A percentile compares a stretch with the other conserved stretches of the same genome.
Conservation (phyloP, 1,140 invertebrate genomes). For the Medauroidea extradentata region DNA sequence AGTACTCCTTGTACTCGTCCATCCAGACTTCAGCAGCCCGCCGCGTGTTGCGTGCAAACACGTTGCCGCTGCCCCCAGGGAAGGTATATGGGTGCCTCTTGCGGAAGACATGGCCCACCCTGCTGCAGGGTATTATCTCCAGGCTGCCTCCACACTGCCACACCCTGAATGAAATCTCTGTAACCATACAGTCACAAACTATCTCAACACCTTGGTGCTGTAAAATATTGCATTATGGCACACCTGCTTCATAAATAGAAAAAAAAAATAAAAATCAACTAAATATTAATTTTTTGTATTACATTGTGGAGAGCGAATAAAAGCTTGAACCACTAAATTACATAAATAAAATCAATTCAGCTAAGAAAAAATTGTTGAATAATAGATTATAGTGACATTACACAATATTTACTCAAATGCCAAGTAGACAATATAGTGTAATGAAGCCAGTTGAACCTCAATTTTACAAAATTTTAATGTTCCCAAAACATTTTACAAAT, state of each 20-base stretch:
- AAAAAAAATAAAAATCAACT: background rate
- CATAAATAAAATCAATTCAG: no score
- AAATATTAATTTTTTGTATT: no score
- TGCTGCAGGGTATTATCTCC: slow-evolving; percentile 91
- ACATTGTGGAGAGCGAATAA: no score
- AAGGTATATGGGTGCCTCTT: slow-evolving; percentile 96
- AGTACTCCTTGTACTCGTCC: slow-evolving; percentile 91
- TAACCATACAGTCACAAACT: background rate
- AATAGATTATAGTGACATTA: no score
- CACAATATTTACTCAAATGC: no score
- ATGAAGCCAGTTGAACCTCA: no score
- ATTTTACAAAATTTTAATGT: no score
- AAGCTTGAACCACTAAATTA: no score
- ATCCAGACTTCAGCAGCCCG: slow-evolving; percentile 94
- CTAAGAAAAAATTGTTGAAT: no score
- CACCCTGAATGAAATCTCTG: slow-evolving; percentile 73
- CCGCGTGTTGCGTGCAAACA: slow-evolving; percentile 83
- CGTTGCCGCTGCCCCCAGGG: slow-evolving; percentile 85
- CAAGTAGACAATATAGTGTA: no score
- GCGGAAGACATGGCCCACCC: slow-evolving; percentile 86
- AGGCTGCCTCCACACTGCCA: slow-evolving; percentile 95
- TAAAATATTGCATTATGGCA: background rate
- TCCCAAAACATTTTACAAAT: no score
- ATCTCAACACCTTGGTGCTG: background rate
- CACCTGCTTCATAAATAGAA: background rate